These are phyloP conservation scores for Lepidostoma basale DNA, from an alignment of 1,140 invertebrate genomes.

Conservation along the genomic window DNA sequence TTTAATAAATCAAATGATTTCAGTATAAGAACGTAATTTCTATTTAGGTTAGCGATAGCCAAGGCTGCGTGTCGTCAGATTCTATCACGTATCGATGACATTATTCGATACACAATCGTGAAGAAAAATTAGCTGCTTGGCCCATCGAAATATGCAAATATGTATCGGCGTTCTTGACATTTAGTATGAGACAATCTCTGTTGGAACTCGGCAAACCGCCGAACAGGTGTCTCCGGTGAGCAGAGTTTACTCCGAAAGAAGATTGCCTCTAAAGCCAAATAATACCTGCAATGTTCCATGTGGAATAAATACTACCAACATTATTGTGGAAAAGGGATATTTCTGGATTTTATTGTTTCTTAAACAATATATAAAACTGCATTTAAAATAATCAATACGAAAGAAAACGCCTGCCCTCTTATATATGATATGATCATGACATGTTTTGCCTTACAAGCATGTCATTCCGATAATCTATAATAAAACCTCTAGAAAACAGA, in stretches of 20 bases:
- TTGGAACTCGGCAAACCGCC: background rate
- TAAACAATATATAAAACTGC: background rate
- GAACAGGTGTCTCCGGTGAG: constrained; percentile 11
- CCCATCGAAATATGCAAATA: constrained; percentile 12
- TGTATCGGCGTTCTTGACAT: constrained; percentile 17
- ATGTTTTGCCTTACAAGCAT: too few relatives aligned
- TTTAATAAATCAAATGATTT: too few relatives aligned
- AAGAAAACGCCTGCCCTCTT: too few relatives aligned
- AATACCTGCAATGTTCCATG: background rate
- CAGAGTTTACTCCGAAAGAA: background rate
- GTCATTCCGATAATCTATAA: too few relatives aligned
- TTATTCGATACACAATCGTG: background rate
- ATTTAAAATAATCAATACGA: too few relatives aligned
- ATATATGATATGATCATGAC: too few relatives aligned
- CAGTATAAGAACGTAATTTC: too few relatives aligned
- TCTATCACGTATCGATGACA: background rate
- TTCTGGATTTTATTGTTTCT: background rate
- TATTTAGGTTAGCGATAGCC: too few relatives aligned
- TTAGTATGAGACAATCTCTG: constrained; percentile 19
- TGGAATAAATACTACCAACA: constrained; percentile 1
- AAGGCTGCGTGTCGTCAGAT: background rate
- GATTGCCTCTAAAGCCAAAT: constrained; percentile 10
- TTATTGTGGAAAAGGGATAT: too few relatives aligned
- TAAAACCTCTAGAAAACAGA: too few relatives aligned
- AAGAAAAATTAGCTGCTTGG: background rate